Evolutionary conservation across 2,888 invertebrate species (phyloP).

Genomic region (Caenorhabditis uteleia): DNA sequence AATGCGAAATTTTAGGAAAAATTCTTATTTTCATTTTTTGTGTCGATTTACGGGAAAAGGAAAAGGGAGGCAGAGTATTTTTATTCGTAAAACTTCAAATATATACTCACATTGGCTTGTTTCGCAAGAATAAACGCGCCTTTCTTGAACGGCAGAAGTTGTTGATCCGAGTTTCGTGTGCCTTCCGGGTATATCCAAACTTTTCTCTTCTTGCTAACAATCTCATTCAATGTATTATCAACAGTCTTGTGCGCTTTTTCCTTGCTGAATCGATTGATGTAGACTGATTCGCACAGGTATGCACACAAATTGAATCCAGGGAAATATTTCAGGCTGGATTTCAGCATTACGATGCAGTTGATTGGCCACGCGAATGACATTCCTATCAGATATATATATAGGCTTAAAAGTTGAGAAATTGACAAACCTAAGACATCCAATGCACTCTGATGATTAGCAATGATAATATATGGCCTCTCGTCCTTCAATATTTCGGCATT

Average conservation of each 20-base stretch:
- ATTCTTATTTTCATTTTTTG: too few relatives aligned
- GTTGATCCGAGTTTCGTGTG: conserved; percentile 81
- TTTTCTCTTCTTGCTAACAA: conserved; percentile 72
- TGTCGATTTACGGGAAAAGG: too few relatives aligned
- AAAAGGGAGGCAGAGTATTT: conserved; percentile 64
- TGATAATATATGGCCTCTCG: conserved; percentile 58
- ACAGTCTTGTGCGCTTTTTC: conserved; percentile 58
- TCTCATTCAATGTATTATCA: conserved; percentile 44
- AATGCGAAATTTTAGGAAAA: too few relatives aligned
- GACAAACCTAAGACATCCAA: conserved; percentile 64
- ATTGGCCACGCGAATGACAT: conserved; percentile 64
- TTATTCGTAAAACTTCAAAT: too few relatives aligned
- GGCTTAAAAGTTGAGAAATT: not conserved
- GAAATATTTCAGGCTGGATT: conserved; percentile 63
- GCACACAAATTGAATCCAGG: conserved; percentile 67
- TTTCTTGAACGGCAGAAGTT: conserved; percentile 91
- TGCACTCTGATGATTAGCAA: conserved; percentile 68
- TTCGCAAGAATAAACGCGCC: conserved; percentile 92
- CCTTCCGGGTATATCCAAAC: conserved; percentile 95
- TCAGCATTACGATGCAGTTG: conserved; percentile 66
- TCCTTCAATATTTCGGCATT: conserved; percentile 38
- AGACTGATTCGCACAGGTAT: conserved; percentile 54
- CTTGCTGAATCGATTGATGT: conserved; percentile 53
- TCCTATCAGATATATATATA: conserved; percentile 25
- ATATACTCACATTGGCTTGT: conserved; percentile 46